Evolutionary conservation across 1,140 invertebrate species (phyloP), one percentile per base, ranked within the genome.

Genomic region (Ooceraea biroi): DNA sequence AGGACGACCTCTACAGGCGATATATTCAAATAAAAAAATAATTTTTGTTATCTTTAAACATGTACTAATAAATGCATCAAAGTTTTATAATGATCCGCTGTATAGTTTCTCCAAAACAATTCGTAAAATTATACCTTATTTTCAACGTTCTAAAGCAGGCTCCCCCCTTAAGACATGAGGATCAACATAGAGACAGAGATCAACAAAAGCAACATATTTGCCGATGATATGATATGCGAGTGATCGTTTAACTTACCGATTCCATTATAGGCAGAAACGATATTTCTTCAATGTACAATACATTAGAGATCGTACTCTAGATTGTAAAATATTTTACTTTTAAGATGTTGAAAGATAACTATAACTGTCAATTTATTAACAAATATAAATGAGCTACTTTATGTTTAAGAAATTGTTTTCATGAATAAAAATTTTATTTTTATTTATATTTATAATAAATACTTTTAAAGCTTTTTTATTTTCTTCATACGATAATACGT

Each of bases 241-340:
- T 19, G 68, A 8, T 71, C 66, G 58, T 27, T 69, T 84, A 61
- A 83, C 65, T 69, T 69, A 60, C 41, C 60, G 55, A 82, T 85
- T 87, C 84, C 72, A 58, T 63, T 61, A 83, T 71, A 85, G 69
- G 41, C 52, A 14, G 58, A 14, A 60, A 61, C 66, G 78, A 87
- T 84, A 74, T 65, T 76, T 89, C 71, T 77, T 46, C 60, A 46
- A 46, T n/a, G n/a, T n/a, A n/a, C n/a, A n/a, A n/a, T n/a, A n/a
- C n/a, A n/a, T n/a, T n/a, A n/a, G n/a, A 74, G 60, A 55, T 76
- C 41, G 19, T 36, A 17, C 11, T 10, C 7, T 36, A 76, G 58
- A 76, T 63, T 63, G 41, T 7, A 30, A 8, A 48, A 63, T 76
- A 76, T 48, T 48, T 63, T 30, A 76, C 8, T 12, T 63, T 48